Percentiles rank a stretch among this genome's conserved stretches.
These are phyloP conservation scores for Karalla daura DNA, from an alignment of 2,797 vertebrate genomes.

Conservation along the genomic window DNA sequence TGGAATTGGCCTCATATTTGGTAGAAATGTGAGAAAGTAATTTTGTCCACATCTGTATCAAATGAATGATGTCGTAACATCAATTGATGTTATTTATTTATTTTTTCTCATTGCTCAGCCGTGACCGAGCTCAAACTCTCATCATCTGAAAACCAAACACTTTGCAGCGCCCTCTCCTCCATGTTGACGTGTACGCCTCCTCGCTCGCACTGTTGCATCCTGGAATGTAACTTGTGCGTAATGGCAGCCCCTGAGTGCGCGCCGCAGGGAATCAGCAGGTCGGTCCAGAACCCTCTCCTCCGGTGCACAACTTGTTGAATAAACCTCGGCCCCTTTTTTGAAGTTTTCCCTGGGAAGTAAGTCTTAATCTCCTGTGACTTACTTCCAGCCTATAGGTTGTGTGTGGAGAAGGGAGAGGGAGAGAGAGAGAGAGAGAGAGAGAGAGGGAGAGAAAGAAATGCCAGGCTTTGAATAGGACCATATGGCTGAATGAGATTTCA, in stretches of 20 bases:
- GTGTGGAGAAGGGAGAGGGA: conserved; percentile 17
- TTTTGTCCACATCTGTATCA: too few species aligned
- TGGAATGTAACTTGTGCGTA: conserved; percentile 43
- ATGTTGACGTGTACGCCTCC: conserved; percentile 56
- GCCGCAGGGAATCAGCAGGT: conserved; percentile 36
- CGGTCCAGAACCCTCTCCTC: conserved; percentile 22
- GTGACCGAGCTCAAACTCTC: conserved; percentile 2
- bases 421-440: conserved; percentile 23
- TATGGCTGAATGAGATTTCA: conserved; percentile 61
- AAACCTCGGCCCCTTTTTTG: conserved; percentile 18
- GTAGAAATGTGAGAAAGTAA: too few species aligned
- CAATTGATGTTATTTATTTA: not conserved
- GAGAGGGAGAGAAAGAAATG: conserved; percentile 38
- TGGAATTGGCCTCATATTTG: too few species aligned
- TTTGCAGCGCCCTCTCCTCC: conserved; percentile 40
- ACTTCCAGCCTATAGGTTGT: conserved; percentile 31
- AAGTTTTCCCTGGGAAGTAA: conserved; percentile 40
- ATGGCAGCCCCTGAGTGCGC: conserved; percentile 53
- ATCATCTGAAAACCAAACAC: conserved; percentile 15
- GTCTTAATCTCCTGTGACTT: conserved; percentile 27
- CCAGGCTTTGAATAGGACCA: conserved; percentile 37
- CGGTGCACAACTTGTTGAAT: conserved; percentile 63
- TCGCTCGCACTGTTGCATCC: conserved; percentile 44
- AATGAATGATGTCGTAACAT: conserved; percentile 2
- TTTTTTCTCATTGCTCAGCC: not conserved